Conservation (phyloP, 2,113 vertebrate genomes). For the Patagioenas fasciata region DNA sequence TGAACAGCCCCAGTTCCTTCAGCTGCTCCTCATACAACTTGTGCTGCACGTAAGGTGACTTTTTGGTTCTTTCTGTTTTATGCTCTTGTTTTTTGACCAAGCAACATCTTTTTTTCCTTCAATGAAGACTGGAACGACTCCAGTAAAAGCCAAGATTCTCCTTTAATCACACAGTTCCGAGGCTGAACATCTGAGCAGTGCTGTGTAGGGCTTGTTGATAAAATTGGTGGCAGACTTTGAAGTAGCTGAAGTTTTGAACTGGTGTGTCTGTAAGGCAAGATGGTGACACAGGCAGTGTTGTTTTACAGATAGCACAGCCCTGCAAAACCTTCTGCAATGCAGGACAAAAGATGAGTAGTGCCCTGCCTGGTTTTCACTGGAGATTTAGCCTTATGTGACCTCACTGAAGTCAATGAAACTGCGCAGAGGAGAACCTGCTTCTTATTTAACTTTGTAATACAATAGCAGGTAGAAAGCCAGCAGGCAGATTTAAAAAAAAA, state of each 20-base stretch:
- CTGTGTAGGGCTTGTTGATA: background rate
- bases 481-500: background rate
- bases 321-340: slow-evolving; percentile 19
- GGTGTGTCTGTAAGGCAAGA: background rate
- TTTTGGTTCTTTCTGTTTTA: background rate
- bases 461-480: background rate
- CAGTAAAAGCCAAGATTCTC: background rate
- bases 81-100: background rate
- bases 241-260: background rate
- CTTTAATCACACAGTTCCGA: background rate
- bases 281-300: background rate
- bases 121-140: background rate
- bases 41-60: background rate
- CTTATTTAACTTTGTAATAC: background rate
- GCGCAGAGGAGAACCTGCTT: background rate
- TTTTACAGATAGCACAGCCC: background rate
- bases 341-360: background rate
- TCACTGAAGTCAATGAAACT: background rate
- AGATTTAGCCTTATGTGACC: background rate
- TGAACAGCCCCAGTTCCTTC: too few species aligned
- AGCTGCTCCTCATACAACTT: too few species aligned
- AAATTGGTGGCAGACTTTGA: background rate
- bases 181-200: background rate
- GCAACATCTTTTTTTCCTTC: background rate
- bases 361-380: slow-evolving; percentile 5